Conservation (phyloP, 2,797 vertebrate genomes). For the Chanos chanos region DNA sequence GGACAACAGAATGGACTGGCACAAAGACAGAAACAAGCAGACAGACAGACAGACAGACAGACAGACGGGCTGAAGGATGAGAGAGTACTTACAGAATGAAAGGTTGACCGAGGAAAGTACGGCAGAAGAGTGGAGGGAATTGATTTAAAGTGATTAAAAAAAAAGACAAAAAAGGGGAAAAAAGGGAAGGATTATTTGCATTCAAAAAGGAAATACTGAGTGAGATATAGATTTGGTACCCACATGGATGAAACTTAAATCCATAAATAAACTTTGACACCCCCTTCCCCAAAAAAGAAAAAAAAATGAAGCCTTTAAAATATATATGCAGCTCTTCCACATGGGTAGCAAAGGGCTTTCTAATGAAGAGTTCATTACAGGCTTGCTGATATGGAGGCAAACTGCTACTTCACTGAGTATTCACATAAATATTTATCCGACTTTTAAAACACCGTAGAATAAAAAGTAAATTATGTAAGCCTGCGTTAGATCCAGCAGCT, state of each 20-base stretch:
- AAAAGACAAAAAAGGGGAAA: slow-evolving; percentile 10
- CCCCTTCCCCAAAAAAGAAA: too few species aligned
- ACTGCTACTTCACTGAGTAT: not conserved
- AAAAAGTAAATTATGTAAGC: too few species aligned
- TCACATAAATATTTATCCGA: not conserved
- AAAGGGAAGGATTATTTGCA: slow-evolving; percentile 31
- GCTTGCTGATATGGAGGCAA: slow-evolving; percentile 28
- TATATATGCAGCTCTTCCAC: slow-evolving; percentile 18
- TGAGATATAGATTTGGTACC: slow-evolving; percentile 23
- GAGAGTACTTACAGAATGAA: slow-evolving; percentile 38
- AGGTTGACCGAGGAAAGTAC: slow-evolving; percentile 32
- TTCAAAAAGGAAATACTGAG: not conserved
- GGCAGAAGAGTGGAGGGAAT: slow-evolving; percentile 27
- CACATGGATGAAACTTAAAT: slow-evolving; percentile 30
- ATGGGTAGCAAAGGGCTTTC: slow-evolving; percentile 19
- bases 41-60: slow-evolving; percentile 17
- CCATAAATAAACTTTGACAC: slow-evolving; percentile 6
- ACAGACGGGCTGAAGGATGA: not conserved
- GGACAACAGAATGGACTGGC: not conserved
- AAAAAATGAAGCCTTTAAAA: not conserved
- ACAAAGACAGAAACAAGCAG: slow-evolving; percentile 3
- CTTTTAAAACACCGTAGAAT: not conserved
- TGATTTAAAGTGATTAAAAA: slow-evolving; percentile 15
- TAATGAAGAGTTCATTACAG: slow-evolving; percentile 31
- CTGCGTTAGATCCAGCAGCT: too few species aligned